Evolutionary conservation across 2,888 invertebrate species (phyloP), one percentile per base, ranked within the genome.

Genomic region (Melanargia galathea): DNA sequence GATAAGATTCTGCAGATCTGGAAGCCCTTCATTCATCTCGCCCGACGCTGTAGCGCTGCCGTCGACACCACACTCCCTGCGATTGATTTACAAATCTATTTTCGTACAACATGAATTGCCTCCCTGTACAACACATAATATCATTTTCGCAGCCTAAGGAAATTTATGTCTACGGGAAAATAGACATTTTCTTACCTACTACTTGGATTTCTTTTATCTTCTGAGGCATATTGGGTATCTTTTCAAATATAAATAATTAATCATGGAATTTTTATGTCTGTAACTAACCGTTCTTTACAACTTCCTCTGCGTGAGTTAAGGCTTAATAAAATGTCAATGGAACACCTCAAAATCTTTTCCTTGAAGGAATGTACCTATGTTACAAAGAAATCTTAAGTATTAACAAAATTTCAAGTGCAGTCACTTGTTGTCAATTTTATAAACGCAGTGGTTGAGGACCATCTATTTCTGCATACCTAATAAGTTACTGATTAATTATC

Each of bases 81-180:
- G 51, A 51, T 51, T 51, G 51, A 51, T 51, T 51, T 33, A 51
- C 51, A 33, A 51, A 51, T 33, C 51, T 51, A 51, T 51, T 51
- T 51, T 33, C 10, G 33, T 33, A 16, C 8, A 49, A 16, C 33
- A n/a, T 20, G 35, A 52, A 52, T 52, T 35, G 16, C 20, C 35
- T 20, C 20, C 35, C 35, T 52, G 16, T 20, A 35, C 35, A 33
- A 52, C 33, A 13, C 52, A 18, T 52, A 20, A 51, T 20, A 51
- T 52, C 18, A 52, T 33, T 52, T 35, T 13, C 52, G 2, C 52
- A 2, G 16, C 33, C 33, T 11, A 7, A 18, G 16, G 26, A 30
- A 22, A 48, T 48, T 13, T 48, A n/a, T 49, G 16, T 49, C 26
- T 26, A 1, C 22, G 30, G 10, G 49, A 26, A 26, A 49, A 46